A percentile compares a stretch with the other conserved stretches of the same genome.
Evolutionary conservation across 2,797 vertebrate genomes (phyloP).

Genomic region (Brachymystax lenok): DNA sequence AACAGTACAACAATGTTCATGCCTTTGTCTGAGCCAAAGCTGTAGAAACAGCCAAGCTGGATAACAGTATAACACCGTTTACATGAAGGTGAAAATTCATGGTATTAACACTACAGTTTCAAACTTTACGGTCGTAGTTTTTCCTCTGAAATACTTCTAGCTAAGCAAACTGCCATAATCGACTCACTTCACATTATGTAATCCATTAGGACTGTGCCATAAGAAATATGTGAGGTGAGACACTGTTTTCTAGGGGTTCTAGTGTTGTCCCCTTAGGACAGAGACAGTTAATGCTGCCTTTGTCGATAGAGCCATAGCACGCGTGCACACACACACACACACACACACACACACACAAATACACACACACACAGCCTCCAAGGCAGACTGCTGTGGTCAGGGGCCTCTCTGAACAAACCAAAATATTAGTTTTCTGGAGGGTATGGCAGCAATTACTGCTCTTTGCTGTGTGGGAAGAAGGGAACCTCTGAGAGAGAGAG

Average conservation of each 20-base stretch:
- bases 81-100: slow-evolving; percentile 21
- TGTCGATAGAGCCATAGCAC: slow-evolving; percentile 8
- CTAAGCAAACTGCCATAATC: background rate
- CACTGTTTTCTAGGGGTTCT: background rate
- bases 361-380: background rate
- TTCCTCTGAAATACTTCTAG: background rate
- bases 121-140: slow-evolving; percentile 15
- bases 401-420: slow-evolving; percentile 34
- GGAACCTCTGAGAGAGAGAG: slow-evolving; percentile 1
- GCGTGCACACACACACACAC: background rate
- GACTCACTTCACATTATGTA: background rate
- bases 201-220: background rate
- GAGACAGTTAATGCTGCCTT: background rate
- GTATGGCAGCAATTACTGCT: slow-evolving; percentile 38
- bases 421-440: slow-evolving; percentile 43
- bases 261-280: background rate
- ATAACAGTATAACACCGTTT: slow-evolving; percentile 22
- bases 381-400: slow-evolving; percentile 28
- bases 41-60: background rate
- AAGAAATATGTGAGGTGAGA: background rate
- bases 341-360: background rate
- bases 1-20: background rate
- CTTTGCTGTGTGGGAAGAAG: slow-evolving; percentile 11
- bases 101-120: slow-evolving; percentile 14
- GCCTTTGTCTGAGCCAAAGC: background rate